A percentile compares a stretch with the other conserved stretches of the same genome.
Conservation (phyloP, 2,888 invertebrate species). For the Cheilosia urbana region DNA sequence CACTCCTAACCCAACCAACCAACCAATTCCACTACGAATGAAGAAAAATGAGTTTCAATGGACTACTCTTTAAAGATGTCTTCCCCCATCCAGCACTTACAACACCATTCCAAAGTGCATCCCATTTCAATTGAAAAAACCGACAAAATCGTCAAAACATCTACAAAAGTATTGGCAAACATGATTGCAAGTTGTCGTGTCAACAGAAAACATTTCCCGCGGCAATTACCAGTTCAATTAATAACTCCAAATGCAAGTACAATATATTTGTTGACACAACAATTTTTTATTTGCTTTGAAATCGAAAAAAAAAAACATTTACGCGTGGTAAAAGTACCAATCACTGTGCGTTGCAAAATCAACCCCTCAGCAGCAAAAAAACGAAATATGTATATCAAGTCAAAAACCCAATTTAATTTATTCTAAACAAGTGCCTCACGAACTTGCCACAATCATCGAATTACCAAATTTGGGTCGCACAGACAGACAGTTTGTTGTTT, state of each 20-base stretch:
- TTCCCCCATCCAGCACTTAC: background rate
- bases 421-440: conserved; percentile 63
- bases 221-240: conserved; percentile 13
- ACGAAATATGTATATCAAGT: too few species aligned
- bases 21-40: too few species aligned
- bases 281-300: conserved; percentile 11
- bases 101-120: too few species aligned
- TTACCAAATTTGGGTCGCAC: conserved; percentile 69
- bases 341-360: conserved; percentile 49
- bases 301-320: conserved; percentile 13
- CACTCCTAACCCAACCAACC: too few species aligned
- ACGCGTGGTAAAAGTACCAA: conserved; percentile 18
- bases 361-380: conserved; percentile 12
- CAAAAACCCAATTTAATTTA: conserved; percentile 54
- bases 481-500: conserved; percentile 42
- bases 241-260: conserved; percentile 8
- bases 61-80: background rate
- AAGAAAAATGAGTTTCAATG: too few species aligned
- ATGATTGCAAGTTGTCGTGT: conserved; percentile 4
- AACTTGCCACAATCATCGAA: conserved; percentile 72
- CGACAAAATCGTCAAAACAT: background rate
- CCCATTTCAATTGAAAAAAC: background rate
- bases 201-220: conserved; percentile 28
- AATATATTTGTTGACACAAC: conserved; percentile 34
- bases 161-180: conserved; percentile 12